Evolutionary conservation across 1,140 invertebrate species (phyloP).

Genomic region (Antheraea pernyi): DNA sequence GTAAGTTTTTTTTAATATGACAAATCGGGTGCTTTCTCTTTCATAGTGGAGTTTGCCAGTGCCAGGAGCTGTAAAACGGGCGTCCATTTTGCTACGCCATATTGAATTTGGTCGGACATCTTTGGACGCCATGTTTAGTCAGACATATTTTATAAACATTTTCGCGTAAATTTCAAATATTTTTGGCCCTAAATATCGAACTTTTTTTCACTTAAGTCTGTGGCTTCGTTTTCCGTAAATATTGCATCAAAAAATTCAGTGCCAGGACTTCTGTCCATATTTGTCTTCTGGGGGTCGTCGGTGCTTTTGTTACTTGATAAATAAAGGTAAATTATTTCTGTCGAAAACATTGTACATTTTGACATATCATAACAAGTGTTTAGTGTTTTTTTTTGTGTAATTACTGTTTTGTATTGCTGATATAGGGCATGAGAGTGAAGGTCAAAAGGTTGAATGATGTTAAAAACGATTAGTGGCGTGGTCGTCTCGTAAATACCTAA

Average conservation of each 20-base stretch:
- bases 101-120: constrained; percentile 80
- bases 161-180: constrained; percentile 80
- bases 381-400: constrained; percentile 68
- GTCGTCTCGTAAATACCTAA: constrained; percentile 66
- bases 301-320: constrained; percentile 78
- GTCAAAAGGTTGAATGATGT: constrained; percentile 54
- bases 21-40: constrained; percentile 50
- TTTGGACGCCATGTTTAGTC: constrained; percentile 80
- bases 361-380: constrained; percentile 75
- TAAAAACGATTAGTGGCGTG: constrained; percentile 54
- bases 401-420: constrained; percentile 41
- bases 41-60: constrained; percentile 33
- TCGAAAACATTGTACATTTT: constrained; percentile 72
- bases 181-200: constrained; percentile 71
- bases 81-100: constrained; percentile 79
- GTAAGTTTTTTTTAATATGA: constrained; percentile 33
- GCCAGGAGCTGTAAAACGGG: constrained; percentile 50
- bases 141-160: constrained; percentile 80
- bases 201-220: constrained; percentile 74
- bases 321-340: constrained; percentile 77
- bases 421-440: constrained; percentile 50
- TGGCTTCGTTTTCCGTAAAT: constrained; percentile 53
- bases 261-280: constrained; percentile 68
- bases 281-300: constrained; percentile 66
- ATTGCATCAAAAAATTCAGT: constrained; percentile 60